Evolutionary conservation across 2,113 vertebrate species (phyloP).

Genomic region (Oxyruncus cristatus): DNA sequence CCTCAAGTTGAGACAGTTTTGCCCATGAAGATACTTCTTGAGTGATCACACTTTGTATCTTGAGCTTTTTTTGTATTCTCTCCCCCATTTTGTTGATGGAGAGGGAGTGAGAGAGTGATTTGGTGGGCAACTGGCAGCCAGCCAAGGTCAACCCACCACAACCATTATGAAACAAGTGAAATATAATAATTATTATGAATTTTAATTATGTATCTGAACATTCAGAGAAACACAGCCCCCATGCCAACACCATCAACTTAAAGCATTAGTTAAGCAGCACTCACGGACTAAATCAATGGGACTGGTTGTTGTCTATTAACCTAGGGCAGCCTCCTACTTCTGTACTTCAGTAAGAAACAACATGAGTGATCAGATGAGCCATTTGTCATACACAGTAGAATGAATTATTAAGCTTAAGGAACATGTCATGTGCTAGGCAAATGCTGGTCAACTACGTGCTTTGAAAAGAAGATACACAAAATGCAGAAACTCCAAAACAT

Average conservation of each 20-base stretch:
- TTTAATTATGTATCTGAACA: neutral
- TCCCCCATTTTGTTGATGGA: neutral
- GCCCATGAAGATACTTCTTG: neutral
- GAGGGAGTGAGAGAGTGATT: neutral
- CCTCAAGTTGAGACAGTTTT: neutral
- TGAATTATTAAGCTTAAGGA: slow-evolving; percentile 39
- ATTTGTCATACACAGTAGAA: slow-evolving; percentile 39
- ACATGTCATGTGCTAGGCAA: neutral
- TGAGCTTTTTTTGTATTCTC: neutral
- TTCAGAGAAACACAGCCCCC: neutral
- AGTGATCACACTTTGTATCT: neutral
- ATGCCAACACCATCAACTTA: neutral
- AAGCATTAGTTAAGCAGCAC: slow-evolving; percentile 13
- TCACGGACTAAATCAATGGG: slow-evolving; percentile 24
- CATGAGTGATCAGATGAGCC: slow-evolving; percentile 23
- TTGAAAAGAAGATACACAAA: slow-evolving; percentile 18
- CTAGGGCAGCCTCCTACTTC: slow-evolving; percentile 2
- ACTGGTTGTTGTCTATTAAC: slow-evolving; percentile 29
- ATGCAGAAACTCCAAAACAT: neutral
- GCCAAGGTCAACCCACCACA: neutral
- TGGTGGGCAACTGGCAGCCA: neutral
- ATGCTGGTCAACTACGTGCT: neutral
- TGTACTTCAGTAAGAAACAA: slow-evolving; percentile 47
- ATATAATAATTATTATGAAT: neutral
- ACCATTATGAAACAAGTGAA: neutral